Conservation (phyloP, 2,888 invertebrate genomes). For the Phania funesta region DNA sequence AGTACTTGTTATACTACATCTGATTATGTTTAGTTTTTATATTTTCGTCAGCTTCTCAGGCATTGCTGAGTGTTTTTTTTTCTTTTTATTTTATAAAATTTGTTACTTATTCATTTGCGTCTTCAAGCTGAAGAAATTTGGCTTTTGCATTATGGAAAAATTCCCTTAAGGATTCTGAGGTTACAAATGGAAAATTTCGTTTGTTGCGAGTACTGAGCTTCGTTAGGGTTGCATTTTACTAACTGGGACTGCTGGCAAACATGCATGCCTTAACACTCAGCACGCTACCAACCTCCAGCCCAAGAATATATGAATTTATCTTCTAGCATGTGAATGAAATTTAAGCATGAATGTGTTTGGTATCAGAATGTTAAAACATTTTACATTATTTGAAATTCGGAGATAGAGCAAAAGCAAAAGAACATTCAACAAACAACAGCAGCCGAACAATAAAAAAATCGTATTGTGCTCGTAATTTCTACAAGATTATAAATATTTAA, state of each 20-base stretch:
- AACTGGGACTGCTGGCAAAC: not conserved
- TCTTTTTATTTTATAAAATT: slow-evolving; percentile 6
- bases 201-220: slow-evolving; percentile 50
- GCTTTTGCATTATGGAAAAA: slow-evolving; percentile 49
- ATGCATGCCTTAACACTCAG: not conserved
- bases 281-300: not conserved
- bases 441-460: not conserved
- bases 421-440: not conserved
- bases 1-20: slow-evolving; percentile 58
- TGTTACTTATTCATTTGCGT: not conserved
- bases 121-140: slow-evolving; percentile 13
- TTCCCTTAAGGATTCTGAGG: slow-evolving; percentile 61
- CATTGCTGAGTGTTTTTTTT: slow-evolving; percentile 22
- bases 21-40: slow-evolving; percentile 58
- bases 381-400: slow-evolving; percentile 58
- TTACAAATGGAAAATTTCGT: slow-evolving; percentile 56
- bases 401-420: slow-evolving; percentile 11
- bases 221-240: slow-evolving; percentile 21
- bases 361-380: slow-evolving; percentile 50
- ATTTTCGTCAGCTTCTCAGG: slow-evolving; percentile 44
- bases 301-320: not conserved
- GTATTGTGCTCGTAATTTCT: slow-evolving; percentile 47
- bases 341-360: too few relatives aligned
- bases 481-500: slow-evolving; percentile 62
- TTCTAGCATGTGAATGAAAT: too few relatives aligned